These are phyloP conservation scores for Pocota personata DNA, from an alignment of 2,888 invertebrate species.

Conservation along the genomic window DNA sequence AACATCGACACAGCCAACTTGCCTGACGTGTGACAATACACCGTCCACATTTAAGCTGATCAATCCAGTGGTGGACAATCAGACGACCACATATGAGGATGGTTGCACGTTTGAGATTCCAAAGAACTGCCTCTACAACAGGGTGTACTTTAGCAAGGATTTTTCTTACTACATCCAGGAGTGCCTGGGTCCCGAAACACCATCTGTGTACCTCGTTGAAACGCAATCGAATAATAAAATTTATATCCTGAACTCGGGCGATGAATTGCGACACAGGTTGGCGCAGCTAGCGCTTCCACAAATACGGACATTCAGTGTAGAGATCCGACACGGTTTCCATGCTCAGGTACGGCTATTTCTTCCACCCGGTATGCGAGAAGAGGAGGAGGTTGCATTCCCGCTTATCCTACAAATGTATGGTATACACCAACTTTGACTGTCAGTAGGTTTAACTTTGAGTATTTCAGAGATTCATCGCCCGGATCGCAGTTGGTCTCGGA, in stretches of 20 bases:
- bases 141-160: conserved; percentile 87
- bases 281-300: conserved; percentile 89
- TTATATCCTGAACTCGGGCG: conserved; percentile 88
- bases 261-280: conserved; percentile 86
- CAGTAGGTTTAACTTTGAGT: not conserved
- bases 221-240: conserved; percentile 85
- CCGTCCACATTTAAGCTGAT: conserved; percentile 79
- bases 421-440: conserved; percentile 71
- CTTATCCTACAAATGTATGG: conserved; percentile 92
- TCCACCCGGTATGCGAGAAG: conserved; percentile 92
- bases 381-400: conserved; percentile 92
- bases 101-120: conserved; percentile 82
- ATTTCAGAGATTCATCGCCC: conserved; percentile 88
- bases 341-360: conserved; percentile 91
- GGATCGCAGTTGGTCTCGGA: conserved; percentile 93
- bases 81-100: conserved; percentile 66
- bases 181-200: conserved; percentile 91
- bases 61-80: conserved; percentile 74
- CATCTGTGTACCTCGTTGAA: conserved; percentile 87
- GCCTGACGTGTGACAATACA: conserved; percentile 82
- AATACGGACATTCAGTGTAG: conserved; percentile 88
- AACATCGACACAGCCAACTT: conserved; percentile 81
- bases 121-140: conserved; percentile 86
- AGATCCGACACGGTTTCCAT: conserved; percentile 86
- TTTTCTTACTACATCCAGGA: conserved; percentile 87